Base-by-base conservation (phyloP, 2,888 invertebrate species). In the Lochmaea capreae region DNA sequence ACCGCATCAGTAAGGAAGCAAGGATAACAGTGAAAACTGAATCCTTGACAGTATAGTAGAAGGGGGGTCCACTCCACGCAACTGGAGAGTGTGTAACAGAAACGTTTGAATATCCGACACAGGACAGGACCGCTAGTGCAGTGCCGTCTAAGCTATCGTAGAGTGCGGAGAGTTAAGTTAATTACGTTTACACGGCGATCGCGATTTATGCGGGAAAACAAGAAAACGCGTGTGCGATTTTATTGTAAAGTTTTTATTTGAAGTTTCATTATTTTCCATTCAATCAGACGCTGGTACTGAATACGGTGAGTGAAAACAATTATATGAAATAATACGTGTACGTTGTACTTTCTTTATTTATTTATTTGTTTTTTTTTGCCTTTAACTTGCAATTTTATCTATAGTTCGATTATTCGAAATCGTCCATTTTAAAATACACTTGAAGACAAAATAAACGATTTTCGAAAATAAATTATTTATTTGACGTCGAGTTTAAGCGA, bases 171-270 rank as follows among this genome's bases (percentile, higher is more conserved):
- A 59, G 59, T 59, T 59, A 33, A 59, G 59, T 33, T 59, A 33
- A 63, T 43, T 71, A 43, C 39, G 71, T 75, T 69, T 65, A 72
- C 59, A 72, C 63, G 75, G 66, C 42, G 72, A 67, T 71, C 71
- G 75, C 72, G 72, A 61, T 65, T 72, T 58, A 57, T 46, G 61
- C 52, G 68, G 68, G 65, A 71, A 71, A 72, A 68, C 46, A 61
- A 72, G 72, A 65, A 65, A 46, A 46, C 46, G 46, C 75, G 75
- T 69, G 75, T 70, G 75, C 69, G 72, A 59, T 33, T 33, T 59
- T 6, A 59, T 59, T 33, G 33, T 54, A 59, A 14, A 33, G 58
- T 63, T 71, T 71, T 71, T 67, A 63, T 52, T 69, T 62, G 63
- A 43, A 61, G 67, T 43, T 70, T 66, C 52, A 61, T 46, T 46